These are phyloP conservation scores for Peucedramus taeniatus DNA, from an alignment of 2,113 vertebrate genomes.

Conservation along the genomic window DNA sequence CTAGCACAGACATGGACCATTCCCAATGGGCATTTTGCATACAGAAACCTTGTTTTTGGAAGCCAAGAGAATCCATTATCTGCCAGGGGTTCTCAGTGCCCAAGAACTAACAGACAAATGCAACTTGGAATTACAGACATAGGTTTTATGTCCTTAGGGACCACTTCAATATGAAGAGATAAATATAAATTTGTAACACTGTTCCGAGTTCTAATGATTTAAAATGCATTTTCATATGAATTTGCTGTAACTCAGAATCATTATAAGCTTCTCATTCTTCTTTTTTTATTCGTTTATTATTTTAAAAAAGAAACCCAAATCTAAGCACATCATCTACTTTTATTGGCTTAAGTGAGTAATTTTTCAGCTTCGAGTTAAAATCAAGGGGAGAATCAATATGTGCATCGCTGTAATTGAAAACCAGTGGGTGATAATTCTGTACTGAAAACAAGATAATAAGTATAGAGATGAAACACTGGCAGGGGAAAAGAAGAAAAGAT, in stretches of 20 bases:
- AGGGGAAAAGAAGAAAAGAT: constrained; percentile 70
- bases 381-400: constrained; percentile 77
- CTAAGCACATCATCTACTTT: constrained; percentile 64
- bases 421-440: constrained; percentile 78
- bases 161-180: not conserved
- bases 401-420: constrained; percentile 80
- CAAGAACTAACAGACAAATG: not conserved
- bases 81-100: not conserved
- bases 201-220: constrained; percentile 64
- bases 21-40: not conserved
- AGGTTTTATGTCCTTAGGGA: not conserved
- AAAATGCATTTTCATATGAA: constrained; percentile 53
- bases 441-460: constrained; percentile 78
- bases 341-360: constrained; percentile 74
- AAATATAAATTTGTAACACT: constrained; percentile 37
- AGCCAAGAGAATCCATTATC: not conserved
- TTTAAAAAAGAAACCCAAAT: constrained; percentile 48
- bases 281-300: constrained; percentile 45
- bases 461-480: constrained; percentile 69
- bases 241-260: constrained; percentile 42
- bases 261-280: constrained; percentile 51
- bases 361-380: constrained; percentile 78
- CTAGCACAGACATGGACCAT: not conserved
- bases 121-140: not conserved
- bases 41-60: not conserved